Base-by-base conservation (phyloP, 2,888 invertebrate genomes). In the Erpobdella octoculata region DNA sequence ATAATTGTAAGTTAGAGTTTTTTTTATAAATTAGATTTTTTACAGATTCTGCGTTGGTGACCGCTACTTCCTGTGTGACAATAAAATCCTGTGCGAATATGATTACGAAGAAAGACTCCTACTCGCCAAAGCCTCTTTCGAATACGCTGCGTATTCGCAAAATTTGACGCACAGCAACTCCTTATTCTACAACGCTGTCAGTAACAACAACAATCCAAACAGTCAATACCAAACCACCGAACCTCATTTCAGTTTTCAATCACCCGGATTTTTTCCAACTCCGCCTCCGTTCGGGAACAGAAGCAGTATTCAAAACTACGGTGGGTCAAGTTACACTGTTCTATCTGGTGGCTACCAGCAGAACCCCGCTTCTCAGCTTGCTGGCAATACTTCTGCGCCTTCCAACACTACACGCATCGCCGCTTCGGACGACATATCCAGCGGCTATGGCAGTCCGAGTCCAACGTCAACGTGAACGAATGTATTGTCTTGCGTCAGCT, bases 21-120 rank as follows among this genome's bases (percentile, higher is more conserved):
- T n/a, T n/a, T n/a, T n/a, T n/a, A 5, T 9, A n/a, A 53, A 53
- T 53, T 62, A 6, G n/a, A 62, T 21, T 46, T 38, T 9, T 78
- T 79, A n/a, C 88, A 93, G 93, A 88, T 93, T 93, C 86, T 93
- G 93, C 85, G 92, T 93, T 65, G 93, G 93, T 35, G 93, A 93
- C 84, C 88, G 91, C 80, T 93, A 92, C 84, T 93, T 92, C 85
- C 86, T 93, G 79, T 91, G 91, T 84, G 92, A 93, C 86, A 93
- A 93, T 86, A 91, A 92, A 86, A 92, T 93, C 78, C 88, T 93
- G 64, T 93, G 93, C 86, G 92, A 93, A 84, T 92, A 92, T 85
- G 93, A 93, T 85, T 93, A 93, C 84, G 92, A 93, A 81, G 93
- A 93, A 84, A 85, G 92, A 79, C 87, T 92, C 84, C 90, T 92